These are phyloP conservation scores for Macrosiphum euphorbiae DNA, from an alignment of 2,888 invertebrate species.

Conservation along the genomic window DNA sequence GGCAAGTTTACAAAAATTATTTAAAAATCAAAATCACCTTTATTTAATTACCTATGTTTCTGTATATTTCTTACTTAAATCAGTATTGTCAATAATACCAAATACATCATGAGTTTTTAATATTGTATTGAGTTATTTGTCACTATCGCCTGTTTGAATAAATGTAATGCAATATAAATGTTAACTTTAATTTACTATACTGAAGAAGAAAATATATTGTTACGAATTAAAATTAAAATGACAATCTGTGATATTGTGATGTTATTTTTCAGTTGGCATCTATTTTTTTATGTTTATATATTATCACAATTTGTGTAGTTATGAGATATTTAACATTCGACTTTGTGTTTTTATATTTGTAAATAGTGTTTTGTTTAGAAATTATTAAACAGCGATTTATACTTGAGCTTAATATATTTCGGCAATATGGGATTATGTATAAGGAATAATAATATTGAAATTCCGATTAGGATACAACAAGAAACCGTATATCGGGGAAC, in stretches of 20 bases:
- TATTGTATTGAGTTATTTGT: not conserved
- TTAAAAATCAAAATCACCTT: not conserved
- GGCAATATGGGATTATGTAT: not conserved
- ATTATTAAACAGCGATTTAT: not conserved
- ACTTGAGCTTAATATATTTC: not conserved
- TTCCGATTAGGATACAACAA: not conserved
- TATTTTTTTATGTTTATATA: not conserved
- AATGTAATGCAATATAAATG: not conserved
- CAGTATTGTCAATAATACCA: not conserved
- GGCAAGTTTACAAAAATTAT: not conserved
- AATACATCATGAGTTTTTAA: not conserved
- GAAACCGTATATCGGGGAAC: not conserved
- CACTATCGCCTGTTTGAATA: not conserved
- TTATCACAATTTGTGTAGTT: not conserved
- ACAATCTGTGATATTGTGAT: not conserved
- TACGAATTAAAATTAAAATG: not conserved
- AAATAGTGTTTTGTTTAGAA: not conserved
- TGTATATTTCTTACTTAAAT: not conserved
- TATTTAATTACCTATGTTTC: not conserved
- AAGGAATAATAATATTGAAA: not conserved
- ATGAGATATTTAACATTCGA: no score
- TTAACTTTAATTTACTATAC: not conserved
- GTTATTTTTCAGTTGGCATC: not conserved
- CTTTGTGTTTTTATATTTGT: not conserved
- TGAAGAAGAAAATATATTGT: not conserved